Percentiles rank a stretch among this genome's conserved stretches.
Evolutionary conservation across 2,888 invertebrate genomes (phyloP).

Genomic region (Drosophila pegasa): DNA sequence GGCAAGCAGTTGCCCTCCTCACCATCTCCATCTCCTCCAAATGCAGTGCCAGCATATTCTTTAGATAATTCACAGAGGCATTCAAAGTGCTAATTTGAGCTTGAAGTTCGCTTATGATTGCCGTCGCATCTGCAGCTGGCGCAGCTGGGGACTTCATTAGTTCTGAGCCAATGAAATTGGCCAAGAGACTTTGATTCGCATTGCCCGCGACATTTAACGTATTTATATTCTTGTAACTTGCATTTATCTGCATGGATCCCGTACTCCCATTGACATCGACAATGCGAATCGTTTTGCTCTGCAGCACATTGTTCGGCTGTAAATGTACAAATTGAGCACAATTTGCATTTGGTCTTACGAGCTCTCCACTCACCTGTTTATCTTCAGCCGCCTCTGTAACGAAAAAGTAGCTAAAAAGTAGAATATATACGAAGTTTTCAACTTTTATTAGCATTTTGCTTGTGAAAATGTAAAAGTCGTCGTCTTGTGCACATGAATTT

Average conservation of each 20-base stretch:
- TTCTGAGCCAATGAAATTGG: neutral
- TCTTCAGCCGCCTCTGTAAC: neutral
- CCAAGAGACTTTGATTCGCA: constrained; percentile 6
- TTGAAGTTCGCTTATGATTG: constrained; percentile 10
- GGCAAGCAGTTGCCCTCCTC: constrained; percentile 14
- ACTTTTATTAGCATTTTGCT: constrained; percentile 9
- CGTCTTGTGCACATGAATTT: constrained; percentile 22
- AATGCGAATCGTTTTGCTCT: constrained; percentile 40
- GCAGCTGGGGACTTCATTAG: constrained; percentile 4
- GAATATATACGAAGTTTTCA: constrained; percentile 12
- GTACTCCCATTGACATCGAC: constrained; percentile 39
- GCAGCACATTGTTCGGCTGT: constrained; percentile 21
- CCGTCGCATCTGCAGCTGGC: neutral
- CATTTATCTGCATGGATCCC: constrained; percentile 34
- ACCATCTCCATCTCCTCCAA: neutral
- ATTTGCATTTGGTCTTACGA: neutral
- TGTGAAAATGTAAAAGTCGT: constrained; percentile 4
- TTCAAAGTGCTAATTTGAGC: constrained; percentile 28
- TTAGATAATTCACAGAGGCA: constrained; percentile 11
- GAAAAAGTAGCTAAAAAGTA: constrained; percentile 8
- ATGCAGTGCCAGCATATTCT: neutral
- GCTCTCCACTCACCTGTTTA: constrained; percentile 6
- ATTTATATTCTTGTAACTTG: constrained; percentile 45
- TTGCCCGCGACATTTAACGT: constrained; percentile 24
- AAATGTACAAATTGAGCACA: constrained; percentile 3